A percentile compares a stretch with the other conserved stretches of the same genome.
These are phyloP conservation scores for Esox masquinongy DNA, from an alignment of 2,797 vertebrate genomes.

Conservation along the genomic window DNA sequence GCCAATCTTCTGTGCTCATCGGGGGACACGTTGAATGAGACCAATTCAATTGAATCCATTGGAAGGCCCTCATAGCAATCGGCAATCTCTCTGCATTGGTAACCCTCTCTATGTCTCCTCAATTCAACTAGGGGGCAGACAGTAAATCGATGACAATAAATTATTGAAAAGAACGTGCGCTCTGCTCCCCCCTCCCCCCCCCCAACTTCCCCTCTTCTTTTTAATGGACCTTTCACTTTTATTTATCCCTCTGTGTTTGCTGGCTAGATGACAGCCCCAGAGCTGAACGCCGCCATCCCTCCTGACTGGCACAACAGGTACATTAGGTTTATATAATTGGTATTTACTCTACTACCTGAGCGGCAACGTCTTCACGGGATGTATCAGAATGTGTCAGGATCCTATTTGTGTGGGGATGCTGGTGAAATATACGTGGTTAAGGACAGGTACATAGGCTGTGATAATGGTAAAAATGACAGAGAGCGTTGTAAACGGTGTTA, in stretches of 20 bases:
- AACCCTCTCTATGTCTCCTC: neutral
- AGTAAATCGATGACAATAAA: slow-evolving; percentile 30
- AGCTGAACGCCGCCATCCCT: neutral
- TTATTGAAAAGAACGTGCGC: slow-evolving; percentile 13
- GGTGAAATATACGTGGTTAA: neutral
- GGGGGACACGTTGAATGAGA: neutral
- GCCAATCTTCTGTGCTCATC: neutral
- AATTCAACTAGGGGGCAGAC: slow-evolving; percentile 1
- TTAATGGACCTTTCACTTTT: slow-evolving; percentile 43
- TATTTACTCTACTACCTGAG: too few species aligned
- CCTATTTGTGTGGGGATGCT: neutral
- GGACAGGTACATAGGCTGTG: neutral
- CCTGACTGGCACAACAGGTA: neutral
- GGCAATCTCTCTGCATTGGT: neutral
- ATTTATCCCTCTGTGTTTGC: slow-evolving; percentile 26
- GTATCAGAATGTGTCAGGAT: neutral
- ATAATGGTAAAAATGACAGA: neutral
- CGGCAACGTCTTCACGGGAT: neutral
- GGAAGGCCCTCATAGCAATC: neutral
- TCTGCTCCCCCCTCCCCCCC: slow-evolving; percentile 1
- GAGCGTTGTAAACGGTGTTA: neutral
- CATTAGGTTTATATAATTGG: too few species aligned
- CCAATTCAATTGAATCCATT: neutral
- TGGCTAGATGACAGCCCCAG: slow-evolving; percentile 6
- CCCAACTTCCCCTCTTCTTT: neutral